These are phyloP conservation scores for Nannospalax galili DNA, from an alignment of 2,113 vertebrate species.

Conservation along the genomic window DNA sequence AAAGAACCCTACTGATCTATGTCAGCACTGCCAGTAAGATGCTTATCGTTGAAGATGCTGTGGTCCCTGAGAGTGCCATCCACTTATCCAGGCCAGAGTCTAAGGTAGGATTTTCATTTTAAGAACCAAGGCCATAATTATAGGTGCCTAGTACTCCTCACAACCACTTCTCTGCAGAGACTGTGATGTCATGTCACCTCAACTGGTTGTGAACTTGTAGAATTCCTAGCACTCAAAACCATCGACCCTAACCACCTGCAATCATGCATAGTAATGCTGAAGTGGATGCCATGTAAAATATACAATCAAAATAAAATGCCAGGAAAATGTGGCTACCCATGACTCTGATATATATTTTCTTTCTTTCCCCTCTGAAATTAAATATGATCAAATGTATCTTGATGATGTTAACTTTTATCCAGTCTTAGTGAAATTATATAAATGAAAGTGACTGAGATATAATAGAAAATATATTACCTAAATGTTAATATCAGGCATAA, in stretches of 20 bases:
- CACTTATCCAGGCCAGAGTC: too few relatives aligned
- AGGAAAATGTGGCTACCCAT: background rate
- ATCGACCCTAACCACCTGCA: background rate
- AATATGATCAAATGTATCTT: background rate
- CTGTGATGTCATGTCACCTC: too few relatives aligned
- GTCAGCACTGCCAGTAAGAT: background rate
- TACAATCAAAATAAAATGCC: too few relatives aligned
- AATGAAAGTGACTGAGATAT: background rate
- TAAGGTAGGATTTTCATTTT: background rate
- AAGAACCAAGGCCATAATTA: background rate
- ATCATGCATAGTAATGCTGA: background rate
- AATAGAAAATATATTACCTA: background rate
- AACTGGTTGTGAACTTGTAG: background rate
- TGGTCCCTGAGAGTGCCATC: background rate
- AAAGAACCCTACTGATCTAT: background rate
- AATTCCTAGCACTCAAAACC: background rate
- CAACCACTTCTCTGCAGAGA: background rate
- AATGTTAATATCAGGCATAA: background rate
- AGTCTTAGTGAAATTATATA: conserved; percentile 6
- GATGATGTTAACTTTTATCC: background rate
- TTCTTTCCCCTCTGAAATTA: background rate
- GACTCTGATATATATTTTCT: background rate
- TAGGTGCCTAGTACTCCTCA: background rate
- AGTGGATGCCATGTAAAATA: too few relatives aligned
- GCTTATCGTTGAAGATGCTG: background rate